A percentile compares a stretch with the other conserved stretches of the same genome.
Evolutionary conservation across 2,797 vertebrate species (phyloP).

Genomic region (Urosaurus nigricauda): DNA sequence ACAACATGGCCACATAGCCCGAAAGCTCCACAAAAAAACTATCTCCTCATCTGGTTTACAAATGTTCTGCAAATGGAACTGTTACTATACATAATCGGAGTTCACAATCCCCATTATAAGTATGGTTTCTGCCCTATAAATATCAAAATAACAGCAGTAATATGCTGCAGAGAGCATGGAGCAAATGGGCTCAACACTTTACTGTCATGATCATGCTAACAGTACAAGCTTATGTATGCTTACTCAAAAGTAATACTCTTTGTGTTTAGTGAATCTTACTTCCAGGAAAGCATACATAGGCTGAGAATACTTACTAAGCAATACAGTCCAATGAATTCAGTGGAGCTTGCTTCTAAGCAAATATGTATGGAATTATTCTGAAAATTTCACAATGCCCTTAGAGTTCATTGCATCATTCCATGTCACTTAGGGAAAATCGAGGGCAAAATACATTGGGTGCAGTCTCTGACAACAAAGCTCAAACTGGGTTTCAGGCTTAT

Average conservation of each 20-base stretch:
- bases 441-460: not conserved
- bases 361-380: not conserved
- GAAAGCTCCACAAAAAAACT: too few species aligned
- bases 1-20: too few species aligned
- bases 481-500: not conserved
- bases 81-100: slow-evolving; percentile 43
- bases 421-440: not conserved
- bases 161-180: not conserved
- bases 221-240: not conserved
- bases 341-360: not conserved
- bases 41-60: slow-evolving; percentile 37
- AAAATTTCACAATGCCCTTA: not conserved
- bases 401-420: not conserved
- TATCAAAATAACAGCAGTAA: slow-evolving; percentile 55
- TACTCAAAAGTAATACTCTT: not conserved
- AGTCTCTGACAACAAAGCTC: not conserved
- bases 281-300: not conserved
- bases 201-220: not conserved
- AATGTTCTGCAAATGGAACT: slow-evolving; percentile 44
- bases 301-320: not conserved
- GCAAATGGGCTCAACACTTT: not conserved
- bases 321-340: too few species aligned
- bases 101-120: slow-evolving; percentile 49
- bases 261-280: not conserved
- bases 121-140: slow-evolving; percentile 57